These are phyloP conservation scores for Girardinichthys multiradiatus DNA, from an alignment of 2,113 vertebrate genomes.

Conservation along the genomic window DNA sequence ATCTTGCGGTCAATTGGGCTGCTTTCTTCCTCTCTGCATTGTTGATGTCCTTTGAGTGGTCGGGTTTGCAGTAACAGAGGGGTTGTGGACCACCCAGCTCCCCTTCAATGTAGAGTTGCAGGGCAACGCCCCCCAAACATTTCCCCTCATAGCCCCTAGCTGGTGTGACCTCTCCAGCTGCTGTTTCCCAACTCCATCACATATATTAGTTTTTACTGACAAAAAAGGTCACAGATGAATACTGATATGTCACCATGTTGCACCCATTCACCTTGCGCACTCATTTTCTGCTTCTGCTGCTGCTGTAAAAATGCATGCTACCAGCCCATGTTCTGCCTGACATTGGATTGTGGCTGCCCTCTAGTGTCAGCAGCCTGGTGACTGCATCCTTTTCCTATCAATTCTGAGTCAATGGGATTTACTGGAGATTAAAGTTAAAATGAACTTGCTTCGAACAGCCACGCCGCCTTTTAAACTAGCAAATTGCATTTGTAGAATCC, in stretches of 20 bases:
- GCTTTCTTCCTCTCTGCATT: constrained; percentile 36
- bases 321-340: constrained; percentile 5
- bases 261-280: not conserved
- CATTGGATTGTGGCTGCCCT: constrained; percentile 57
- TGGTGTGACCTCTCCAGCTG: constrained; percentile 56
- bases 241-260: not conserved
- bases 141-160: constrained; percentile 32
- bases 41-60: constrained; percentile 16
- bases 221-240: not conserved
- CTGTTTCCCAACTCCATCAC: not conserved
- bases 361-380: constrained; percentile 56
- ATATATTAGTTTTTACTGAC: constrained; percentile 18
- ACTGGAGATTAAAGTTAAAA: constrained; percentile 76
- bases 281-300: not conserved
- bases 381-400: constrained; percentile 31
- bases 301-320: not conserved
- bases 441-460: constrained; percentile 64
- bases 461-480: constrained; percentile 34
- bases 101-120: constrained; percentile 55
- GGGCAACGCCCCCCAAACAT: constrained; percentile 20
- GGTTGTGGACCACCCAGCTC: constrained; percentile 50
- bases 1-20: constrained; percentile 46
- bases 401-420: constrained; percentile 51
- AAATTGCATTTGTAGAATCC: constrained; percentile 38
- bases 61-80: not conserved